These are phyloP conservation scores for Salvelinus sp. DNA, from an alignment of 2,113 vertebrate genomes.

Conservation along the genomic window DNA sequence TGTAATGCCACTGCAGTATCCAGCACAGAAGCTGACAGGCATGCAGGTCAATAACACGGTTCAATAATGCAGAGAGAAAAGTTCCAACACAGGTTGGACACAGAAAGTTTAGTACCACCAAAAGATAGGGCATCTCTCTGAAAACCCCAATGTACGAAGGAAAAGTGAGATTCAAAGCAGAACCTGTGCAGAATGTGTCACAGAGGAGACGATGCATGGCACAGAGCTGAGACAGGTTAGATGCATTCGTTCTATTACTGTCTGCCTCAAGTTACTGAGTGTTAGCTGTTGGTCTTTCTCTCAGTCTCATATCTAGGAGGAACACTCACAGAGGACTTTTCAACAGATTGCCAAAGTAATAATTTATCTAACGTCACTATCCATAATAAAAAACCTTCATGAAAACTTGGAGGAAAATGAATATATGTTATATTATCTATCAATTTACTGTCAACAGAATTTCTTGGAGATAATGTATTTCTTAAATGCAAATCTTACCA, in stretches of 20 bases:
- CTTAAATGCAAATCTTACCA: background rate
- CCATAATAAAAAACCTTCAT: background rate
- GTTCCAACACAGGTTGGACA: background rate
- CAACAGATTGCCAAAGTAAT: background rate
- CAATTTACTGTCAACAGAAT: background rate
- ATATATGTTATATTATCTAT: background rate
- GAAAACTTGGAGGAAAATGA: background rate
- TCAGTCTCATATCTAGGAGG: background rate
- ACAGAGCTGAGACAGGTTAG: background rate
- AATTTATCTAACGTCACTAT: background rate
- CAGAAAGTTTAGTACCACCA: background rate
- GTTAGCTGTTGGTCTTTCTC: background rate
- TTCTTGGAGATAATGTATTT: background rate
- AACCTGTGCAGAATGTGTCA: constrained; percentile 1
- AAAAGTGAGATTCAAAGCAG: background rate
- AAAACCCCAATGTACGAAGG: background rate
- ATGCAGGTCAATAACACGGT: background rate
- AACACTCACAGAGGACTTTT: background rate
- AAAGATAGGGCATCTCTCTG: background rate
- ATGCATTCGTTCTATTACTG: constrained; percentile 24
- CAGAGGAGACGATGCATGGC: background rate
- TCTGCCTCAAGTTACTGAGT: constrained; percentile 33
- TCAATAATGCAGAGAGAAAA: constrained; percentile 8
- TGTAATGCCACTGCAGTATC: background rate
- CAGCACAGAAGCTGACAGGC: background rate